phyloP scores from a whole-genome alignment of 2,797 vertebrate genomes.

The Micrastur ruficollis region DNA sequence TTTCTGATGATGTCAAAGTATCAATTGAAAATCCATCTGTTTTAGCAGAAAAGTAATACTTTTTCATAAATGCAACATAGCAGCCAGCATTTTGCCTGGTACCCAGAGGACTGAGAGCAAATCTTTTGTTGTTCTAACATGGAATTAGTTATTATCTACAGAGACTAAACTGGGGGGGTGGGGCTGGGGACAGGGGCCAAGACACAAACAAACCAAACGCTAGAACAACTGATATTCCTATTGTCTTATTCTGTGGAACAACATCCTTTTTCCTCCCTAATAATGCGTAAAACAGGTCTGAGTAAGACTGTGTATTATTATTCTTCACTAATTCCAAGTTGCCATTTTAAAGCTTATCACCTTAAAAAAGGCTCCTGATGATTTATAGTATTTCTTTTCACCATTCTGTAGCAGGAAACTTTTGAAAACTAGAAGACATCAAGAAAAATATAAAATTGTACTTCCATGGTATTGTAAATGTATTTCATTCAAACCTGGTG shows the following conservation, averaged over 20 bases:
- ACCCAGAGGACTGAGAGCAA: conserved; percentile 32
- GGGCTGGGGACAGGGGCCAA: neutral
- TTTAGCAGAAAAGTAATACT: conserved; percentile 58
- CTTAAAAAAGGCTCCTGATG: conserved; percentile 14
- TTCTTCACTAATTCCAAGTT: conserved; percentile 29
- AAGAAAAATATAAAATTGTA: conserved; percentile 20
- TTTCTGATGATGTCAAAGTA: conserved; percentile 59
- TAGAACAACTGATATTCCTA: neutral
- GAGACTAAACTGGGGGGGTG: neutral
- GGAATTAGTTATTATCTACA: conserved; percentile 55
- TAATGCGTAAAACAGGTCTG: neutral
- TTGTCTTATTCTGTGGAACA: neutral
- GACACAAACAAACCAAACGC: neutral
- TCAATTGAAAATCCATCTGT: conserved; percentile 59
- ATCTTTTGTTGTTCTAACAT: conserved; percentile 30
- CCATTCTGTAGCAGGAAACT: neutral
- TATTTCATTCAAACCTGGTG: conserved; percentile 27
- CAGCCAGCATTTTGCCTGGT: conserved; percentile 15
- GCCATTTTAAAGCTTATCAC: neutral
- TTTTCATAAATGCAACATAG: conserved; percentile 50
- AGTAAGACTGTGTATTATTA: neutral
- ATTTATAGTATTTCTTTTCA: neutral
- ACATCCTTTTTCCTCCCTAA: neutral
- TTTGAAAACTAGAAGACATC: neutral
- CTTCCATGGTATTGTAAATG: conserved; percentile 12